Evolutionary conservation across 2,113 vertebrate genomes (phyloP), one percentile per base, ranked within the genome.

Genomic region (Mesembrinibis cayennensis): DNA sequence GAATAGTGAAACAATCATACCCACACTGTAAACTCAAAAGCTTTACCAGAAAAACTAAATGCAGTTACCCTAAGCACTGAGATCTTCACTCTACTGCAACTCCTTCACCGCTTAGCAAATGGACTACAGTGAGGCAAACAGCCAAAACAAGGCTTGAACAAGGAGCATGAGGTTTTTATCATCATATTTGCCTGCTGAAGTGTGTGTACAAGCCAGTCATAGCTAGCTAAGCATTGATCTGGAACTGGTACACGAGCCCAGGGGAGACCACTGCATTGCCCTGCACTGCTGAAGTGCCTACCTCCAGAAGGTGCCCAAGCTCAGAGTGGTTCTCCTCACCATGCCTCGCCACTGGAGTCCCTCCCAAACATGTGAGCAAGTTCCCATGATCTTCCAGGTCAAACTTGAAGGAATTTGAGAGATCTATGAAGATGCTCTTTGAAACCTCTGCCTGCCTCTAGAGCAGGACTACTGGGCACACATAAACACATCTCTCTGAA

Each of bases 251-350:
- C 17, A 14, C 0, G 2, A 19, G 17, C 20, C 67, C 53, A 77
- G 13, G 22, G 11, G 17, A 50, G 26, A 27, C 18, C 45, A 26
- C 1, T 9, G 38, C 11, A 8, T 3, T 11, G 45, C 17, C 10
- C 50, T 44, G 36, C 29, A 8, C 29, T 42, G 20, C 38, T 26
- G 7, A 14, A 23, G 47, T 0, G 0, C 23, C 16, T 42, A 63
- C 9, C 18, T 49, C 23, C 80, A 36, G 7, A 34, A 36, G 30
- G 7, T 23, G 42, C 23, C 23, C 58, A 40, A 30, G 32, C 16
- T 49, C 50, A 13, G 20, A 65, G 38, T 5, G 40, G 17, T 10
- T 79, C 30, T 36, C 56, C 76, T 69, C 84, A 55, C n/a, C 25
- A 19, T 1, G 2, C 27, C 70, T 91, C 0, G 0, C 7, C 32